Evolutionary conservation across 2,113 vertebrate species (phyloP).

Genomic region (Hypanus sabinus): DNA sequence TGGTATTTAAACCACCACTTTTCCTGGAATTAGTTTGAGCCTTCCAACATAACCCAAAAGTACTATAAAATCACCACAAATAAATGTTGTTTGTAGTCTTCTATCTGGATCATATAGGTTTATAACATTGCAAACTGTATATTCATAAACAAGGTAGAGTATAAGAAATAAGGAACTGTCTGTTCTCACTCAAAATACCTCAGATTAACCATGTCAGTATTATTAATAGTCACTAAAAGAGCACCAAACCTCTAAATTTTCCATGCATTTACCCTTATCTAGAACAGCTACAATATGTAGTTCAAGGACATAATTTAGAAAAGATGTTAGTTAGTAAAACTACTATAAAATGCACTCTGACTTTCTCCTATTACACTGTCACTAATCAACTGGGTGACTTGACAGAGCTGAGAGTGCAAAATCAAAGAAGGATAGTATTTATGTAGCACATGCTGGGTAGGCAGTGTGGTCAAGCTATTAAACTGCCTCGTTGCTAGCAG

Average conservation of each 20-base stretch:
- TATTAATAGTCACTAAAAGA: background rate
- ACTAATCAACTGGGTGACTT: background rate
- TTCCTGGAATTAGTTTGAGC: background rate
- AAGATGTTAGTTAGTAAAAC: background rate
- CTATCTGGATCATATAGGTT: background rate
- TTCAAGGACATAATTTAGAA: background rate
- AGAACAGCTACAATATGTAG: background rate
- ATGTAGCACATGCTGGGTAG: background rate
- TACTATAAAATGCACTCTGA: background rate
- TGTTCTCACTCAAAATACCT: background rate
- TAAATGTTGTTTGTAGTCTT: background rate
- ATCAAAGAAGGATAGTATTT: too few species aligned
- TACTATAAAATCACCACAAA: background rate
- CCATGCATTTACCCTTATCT: background rate
- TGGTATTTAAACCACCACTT: background rate
- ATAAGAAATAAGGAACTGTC: background rate
- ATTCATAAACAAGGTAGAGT: background rate
- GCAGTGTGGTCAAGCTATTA: background rate
- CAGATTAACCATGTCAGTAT: background rate
- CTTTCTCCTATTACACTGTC: background rate
- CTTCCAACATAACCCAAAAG: background rate
- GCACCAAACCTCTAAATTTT: background rate
- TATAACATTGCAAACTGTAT: background rate
- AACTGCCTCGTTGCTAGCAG: too few species aligned
- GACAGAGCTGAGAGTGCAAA: background rate